phyloP scores from a whole-genome alignment of 2,797 vertebrate genomes.

The Pitangus sulphuratus region DNA sequence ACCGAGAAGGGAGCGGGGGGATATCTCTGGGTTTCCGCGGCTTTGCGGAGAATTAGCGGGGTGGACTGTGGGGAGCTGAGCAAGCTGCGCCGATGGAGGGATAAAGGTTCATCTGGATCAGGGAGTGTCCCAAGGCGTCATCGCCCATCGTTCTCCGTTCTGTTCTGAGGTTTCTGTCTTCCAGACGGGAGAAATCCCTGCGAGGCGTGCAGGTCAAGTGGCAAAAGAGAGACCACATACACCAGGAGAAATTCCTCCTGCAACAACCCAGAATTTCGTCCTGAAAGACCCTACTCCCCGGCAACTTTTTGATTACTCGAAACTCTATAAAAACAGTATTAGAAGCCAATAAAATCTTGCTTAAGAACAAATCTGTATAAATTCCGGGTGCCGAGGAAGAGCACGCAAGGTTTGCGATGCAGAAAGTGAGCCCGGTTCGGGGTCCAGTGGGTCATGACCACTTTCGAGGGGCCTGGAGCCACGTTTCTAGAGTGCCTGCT shows the following conservation, averaged over 20 bases:
- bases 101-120: background rate
- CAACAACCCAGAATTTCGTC: background rate
- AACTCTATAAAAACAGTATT: background rate
- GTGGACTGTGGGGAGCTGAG: background rate
- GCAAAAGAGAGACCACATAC: too few species aligned
- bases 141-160: accelerated
- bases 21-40: background rate
- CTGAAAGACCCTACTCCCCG: background rate
- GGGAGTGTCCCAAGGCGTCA: background rate
- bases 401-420: accelerated
- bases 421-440: background rate
- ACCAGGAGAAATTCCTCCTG: background rate
- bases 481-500: background rate
- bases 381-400: accelerated
- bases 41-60: background rate
- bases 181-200: background rate
- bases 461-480: background rate
- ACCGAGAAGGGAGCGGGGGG: background rate
- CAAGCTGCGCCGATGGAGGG: background rate
- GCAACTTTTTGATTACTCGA: background rate
- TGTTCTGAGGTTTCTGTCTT: background rate
- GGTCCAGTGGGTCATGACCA: accelerated
- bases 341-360: background rate
- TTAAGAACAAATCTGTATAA: background rate
- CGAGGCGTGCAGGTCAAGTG: accelerated